Evolutionary conservation across 2,113 vertebrate species (phyloP), one percentile per base, ranked within the genome.

Genomic region (Leiothrix lutea): DNA sequence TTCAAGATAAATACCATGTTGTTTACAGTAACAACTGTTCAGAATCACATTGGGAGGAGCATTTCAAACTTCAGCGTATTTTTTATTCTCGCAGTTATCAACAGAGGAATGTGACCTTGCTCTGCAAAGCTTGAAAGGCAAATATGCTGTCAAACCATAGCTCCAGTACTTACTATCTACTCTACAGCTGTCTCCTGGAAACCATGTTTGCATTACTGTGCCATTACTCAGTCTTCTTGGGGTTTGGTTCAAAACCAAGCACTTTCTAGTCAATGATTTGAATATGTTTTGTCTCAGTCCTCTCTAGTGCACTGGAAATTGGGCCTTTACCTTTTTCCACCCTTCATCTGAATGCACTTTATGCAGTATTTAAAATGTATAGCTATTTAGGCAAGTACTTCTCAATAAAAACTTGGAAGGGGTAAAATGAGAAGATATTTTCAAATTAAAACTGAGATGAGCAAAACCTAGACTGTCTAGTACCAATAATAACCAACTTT

Each of bases 331-430:
- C 36, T 83, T 82, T 58, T 70, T 45, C 64, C 16, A 0, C 88
- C 40, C 75, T 93, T 83, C 42, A 38, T 29, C 31, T 88, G 72
- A 96, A 93, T 66, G 92, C 88, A 96, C 86, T 95, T 96, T 93
- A 91, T 90, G 53, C 31, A 61, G 5, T 93, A 88, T 62, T 88
- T 91, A 95, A 90, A 73, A 80, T 77, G 66, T 29, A 36, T 26
- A 88, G 5, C 5, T 88, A 73, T 75, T 92, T 92, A 91, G 2
- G 5, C 75, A 90, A 88, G 9, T 86, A 78, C 33, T 93, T 77
- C 12, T 54, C n/a, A 79, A 71, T 90, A 80, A 80, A 87, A 83
- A 29, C 36, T 67, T n/a, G 9, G 18, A 80, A 94, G 28, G 23
- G 11, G 21, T 40, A 25, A 69, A 83, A 72, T 45, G 23, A 36